A percentile compares a stretch with the other conserved stretches of the same genome.
Evolutionary conservation across 2,888 invertebrate genomes (phyloP).

Genomic region (Xiphydria camelus): DNA sequence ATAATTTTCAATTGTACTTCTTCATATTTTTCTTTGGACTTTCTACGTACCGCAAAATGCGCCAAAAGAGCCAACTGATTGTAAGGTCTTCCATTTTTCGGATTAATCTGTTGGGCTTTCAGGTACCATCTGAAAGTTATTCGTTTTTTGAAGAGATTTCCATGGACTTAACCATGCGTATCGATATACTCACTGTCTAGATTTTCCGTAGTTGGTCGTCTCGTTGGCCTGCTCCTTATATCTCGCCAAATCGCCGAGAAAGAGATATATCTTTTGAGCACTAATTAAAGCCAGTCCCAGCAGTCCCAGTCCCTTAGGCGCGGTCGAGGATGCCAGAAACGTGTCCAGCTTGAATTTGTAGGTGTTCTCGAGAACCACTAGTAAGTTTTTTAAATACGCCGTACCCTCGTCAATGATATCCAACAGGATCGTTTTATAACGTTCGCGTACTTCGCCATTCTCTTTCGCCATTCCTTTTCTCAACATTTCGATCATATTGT

Average conservation of each 20-base stretch:
- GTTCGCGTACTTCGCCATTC: slow-evolving; percentile 66
- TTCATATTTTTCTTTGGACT: not conserved
- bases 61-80: slow-evolving; percentile 93
- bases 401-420: slow-evolving; percentile 80
- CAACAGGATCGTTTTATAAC: slow-evolving; percentile 68
- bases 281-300: slow-evolving; percentile 79
- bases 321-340: slow-evolving; percentile 59
- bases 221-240: slow-evolving; percentile 86
- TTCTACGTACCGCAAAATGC: slow-evolving; percentile 74
- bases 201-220: slow-evolving; percentile 78
- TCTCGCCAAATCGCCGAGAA: slow-evolving; percentile 89
- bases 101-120: slow-evolving; percentile 90
- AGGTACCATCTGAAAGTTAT: slow-evolving; percentile 76
- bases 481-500: slow-evolving; percentile 83
- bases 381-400: slow-evolving; percentile 75
- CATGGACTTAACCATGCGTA: not conserved
- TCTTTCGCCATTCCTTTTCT: slow-evolving; percentile 68
- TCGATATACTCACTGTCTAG: slow-evolving; percentile 65
- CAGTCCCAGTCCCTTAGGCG: slow-evolving; percentile 68
- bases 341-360: slow-evolving; percentile 72
- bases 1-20: slow-evolving; percentile 5
- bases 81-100: slow-evolving; percentile 93
- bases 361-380: slow-evolving; percentile 73
- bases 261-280: slow-evolving; percentile 85
- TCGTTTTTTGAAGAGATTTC: not conserved